phyloP scores from a whole-genome alignment of 2,888 invertebrate species.

The Agrotis clavis region DNA sequence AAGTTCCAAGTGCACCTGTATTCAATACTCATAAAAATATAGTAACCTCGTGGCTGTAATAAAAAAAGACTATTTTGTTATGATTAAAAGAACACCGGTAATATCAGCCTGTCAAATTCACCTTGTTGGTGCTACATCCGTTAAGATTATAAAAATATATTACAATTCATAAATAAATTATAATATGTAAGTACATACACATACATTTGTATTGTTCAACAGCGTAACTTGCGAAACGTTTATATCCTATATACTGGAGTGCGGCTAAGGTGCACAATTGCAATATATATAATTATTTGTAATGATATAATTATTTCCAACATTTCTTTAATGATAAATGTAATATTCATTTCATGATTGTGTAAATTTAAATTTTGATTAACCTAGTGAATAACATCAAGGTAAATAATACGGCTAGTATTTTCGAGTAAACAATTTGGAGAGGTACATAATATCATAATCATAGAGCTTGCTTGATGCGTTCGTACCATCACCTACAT shows the following conservation, averaged over 20 bases:
- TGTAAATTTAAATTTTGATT: conserved; percentile 42
- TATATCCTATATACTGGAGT: conserved; percentile 26
- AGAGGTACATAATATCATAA: conserved; percentile 48
- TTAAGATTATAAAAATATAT: conserved; percentile 55
- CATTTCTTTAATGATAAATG: conserved; percentile 53
- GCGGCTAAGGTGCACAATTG: conserved; percentile 40
- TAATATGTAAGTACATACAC: conserved; percentile 14
- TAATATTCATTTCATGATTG: conserved; percentile 27
- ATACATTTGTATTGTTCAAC: conserved; percentile 14
- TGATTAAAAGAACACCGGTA: conserved; percentile 10
- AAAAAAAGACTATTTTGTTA: conserved; percentile 17
- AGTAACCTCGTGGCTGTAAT: conserved; percentile 28
- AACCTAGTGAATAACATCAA: conserved; percentile 52
- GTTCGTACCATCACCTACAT: conserved; percentile 28
- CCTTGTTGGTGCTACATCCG: conserved; percentile 19
- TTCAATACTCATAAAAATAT: conserved; percentile 45
- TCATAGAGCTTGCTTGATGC: conserved; percentile 17
- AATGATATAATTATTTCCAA: conserved; percentile 49
- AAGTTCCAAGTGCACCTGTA: conserved; percentile 50
- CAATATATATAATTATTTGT: conserved; percentile 27
- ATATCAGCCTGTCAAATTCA: conserved; percentile 36
- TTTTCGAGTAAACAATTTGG: conserved; percentile 39
- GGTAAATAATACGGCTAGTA: conserved; percentile 50
- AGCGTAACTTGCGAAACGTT: conserved; percentile 23
- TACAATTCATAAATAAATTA: conserved; percentile 36